Percentiles rank a stretch among this genome's conserved stretches.
These are phyloP conservation scores for Pangasius macronema DNA, from an alignment of 2,797 vertebrate genomes.

Conservation along the genomic window DNA sequence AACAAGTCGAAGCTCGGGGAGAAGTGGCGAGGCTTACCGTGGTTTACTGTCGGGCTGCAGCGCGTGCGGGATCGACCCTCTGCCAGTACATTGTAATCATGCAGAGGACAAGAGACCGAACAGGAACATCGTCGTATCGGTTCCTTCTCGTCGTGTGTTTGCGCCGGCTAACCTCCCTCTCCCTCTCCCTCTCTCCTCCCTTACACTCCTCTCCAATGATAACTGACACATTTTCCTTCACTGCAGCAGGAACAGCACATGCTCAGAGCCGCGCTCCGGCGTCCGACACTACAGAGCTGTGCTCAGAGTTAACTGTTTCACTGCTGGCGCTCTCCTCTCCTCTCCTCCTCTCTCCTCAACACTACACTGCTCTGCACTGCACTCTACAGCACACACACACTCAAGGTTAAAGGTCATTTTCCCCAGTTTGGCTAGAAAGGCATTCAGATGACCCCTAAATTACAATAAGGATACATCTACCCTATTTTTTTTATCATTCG, in stretches of 20 bases:
- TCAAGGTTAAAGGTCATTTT: background rate
- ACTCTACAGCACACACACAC: background rate
- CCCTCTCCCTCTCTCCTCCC: conserved; percentile 44
- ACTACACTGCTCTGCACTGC: background rate
- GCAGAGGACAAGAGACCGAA: background rate
- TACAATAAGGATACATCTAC: background rate
- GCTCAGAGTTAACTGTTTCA: conserved; percentile 66
- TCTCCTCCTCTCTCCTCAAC: background rate
- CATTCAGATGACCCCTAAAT: background rate
- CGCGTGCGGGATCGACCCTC: background rate
- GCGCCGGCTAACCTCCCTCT: conserved; percentile 25
- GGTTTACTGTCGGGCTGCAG: conserved; percentile 8
- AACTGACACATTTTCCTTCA: conserved; percentile 75
- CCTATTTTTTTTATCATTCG: background rate
- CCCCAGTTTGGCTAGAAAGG: background rate
- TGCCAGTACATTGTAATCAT: conserved; percentile 23
- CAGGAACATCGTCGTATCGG: background rate
- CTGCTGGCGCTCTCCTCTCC: conserved; percentile 17
- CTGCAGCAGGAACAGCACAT: conserved; percentile 73
- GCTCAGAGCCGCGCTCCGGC: conserved; percentile 65
- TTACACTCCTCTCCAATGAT: conserved; percentile 61
- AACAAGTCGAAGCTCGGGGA: background rate
- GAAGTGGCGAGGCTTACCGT: conserved; percentile 24
- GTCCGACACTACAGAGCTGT: conserved; percentile 52
- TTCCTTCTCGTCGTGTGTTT: conserved; percentile 20